Conservation (phyloP, 2,888 invertebrate species). For the Gasteruption jaculator region DNA sequence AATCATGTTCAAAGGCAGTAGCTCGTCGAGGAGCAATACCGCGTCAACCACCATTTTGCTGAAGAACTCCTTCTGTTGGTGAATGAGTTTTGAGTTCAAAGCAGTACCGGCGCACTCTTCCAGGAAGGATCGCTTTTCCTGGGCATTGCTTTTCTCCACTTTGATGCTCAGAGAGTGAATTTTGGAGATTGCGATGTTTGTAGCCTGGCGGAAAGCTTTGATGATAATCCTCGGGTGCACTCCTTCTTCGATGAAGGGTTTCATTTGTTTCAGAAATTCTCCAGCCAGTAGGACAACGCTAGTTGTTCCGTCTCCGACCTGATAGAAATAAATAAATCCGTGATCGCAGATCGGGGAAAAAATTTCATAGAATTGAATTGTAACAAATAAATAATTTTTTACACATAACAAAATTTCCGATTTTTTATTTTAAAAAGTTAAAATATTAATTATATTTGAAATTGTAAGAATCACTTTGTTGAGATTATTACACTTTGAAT, state of each 20-base stretch:
- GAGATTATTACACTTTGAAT: conserved; percentile 34
- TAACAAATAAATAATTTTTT: no score
- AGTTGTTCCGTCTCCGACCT: conserved; percentile 99
- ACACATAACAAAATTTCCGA: no score
- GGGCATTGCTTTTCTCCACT: conserved; percentile 63
- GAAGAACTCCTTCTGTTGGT: conserved; percentile 93
- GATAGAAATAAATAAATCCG: conserved; percentile 18
- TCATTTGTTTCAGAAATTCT: conserved; percentile 90
- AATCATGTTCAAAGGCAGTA: conserved; percentile 96
- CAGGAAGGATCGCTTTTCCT: conserved; percentile 63
- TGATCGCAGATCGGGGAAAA: no score
- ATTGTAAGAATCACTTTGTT: conserved; percentile 37
- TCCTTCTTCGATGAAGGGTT: conserved; percentile 95
- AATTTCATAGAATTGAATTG: no score
- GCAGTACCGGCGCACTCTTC: conserved; percentile 94
- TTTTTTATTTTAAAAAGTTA: conserved; percentile 3
- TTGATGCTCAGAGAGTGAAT: conserved; percentile 80
- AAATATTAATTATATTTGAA: no score
- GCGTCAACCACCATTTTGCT: conserved; percentile 97
- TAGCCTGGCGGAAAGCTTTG: conserved; percentile 79
- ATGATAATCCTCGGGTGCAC: conserved; percentile 92
- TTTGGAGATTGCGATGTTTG: conserved; percentile 75
- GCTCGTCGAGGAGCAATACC: conserved; percentile 82
- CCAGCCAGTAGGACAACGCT: conserved; percentile 94
- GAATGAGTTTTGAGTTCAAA: conserved; percentile 94